Percentiles rank a stretch among this genome's conserved stretches.
Evolutionary conservation across 2,113 vertebrate genomes (phyloP).

Genomic region (Oncorhynchus keta): DNA sequence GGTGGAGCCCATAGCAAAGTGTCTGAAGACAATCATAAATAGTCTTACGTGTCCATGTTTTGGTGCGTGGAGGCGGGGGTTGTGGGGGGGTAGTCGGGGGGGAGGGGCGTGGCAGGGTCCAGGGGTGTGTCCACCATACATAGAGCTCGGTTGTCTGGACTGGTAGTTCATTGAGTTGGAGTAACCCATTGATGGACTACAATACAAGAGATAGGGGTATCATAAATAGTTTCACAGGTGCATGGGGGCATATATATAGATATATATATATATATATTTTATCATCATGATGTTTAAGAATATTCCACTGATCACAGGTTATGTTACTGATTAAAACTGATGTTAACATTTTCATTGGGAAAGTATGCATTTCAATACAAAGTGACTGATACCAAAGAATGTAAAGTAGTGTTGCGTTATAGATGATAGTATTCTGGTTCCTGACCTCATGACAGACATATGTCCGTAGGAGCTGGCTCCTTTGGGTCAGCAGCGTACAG

Average conservation of each 20-base stretch:
- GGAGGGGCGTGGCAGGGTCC: slow-evolving; percentile 71
- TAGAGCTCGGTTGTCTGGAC: slow-evolving; percentile 75
- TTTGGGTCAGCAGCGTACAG: too few species aligned
- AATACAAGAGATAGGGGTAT: slow-evolving; percentile 1
- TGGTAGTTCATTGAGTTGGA: slow-evolving; percentile 84
- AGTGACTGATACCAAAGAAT: too few species aligned
- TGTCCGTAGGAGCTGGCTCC: too few species aligned
- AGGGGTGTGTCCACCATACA: slow-evolving; percentile 79
- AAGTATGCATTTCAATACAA: too few species aligned
- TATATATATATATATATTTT: neutral
- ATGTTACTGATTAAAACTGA: too few species aligned
- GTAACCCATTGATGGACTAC: slow-evolving; percentile 87
- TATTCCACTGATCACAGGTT: too few species aligned
- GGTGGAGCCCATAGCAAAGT: neutral
- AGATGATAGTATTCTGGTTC: too few species aligned
- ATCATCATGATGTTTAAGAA: neutral
- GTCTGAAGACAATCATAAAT: neutral
- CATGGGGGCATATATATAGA: neutral
- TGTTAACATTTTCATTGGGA: too few species aligned
- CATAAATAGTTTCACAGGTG: neutral
- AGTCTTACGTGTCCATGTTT: slow-evolving; percentile 86
- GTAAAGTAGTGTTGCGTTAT: too few species aligned
- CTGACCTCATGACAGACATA: too few species aligned
- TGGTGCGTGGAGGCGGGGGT: slow-evolving; percentile 73
- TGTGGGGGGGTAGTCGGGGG: slow-evolving; percentile 70